These are phyloP conservation scores for Paramuricea clavata DNA, from an alignment of 92 coral and sea anemone species.

Conservation along the genomic window DNA sequence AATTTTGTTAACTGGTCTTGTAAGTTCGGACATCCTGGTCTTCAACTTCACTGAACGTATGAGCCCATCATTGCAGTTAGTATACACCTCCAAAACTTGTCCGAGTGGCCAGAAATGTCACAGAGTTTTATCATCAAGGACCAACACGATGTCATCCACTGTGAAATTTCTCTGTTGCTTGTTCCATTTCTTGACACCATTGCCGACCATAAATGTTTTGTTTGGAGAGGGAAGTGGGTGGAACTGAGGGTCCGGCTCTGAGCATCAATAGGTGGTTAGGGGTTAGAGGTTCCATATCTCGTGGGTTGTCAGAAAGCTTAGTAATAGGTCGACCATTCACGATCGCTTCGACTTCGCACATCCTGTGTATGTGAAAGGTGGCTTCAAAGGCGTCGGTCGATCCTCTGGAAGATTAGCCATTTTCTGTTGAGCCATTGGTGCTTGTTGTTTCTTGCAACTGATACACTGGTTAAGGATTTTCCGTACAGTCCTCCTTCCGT, in stretches of 20 bases:
- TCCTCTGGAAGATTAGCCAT: slow-evolving; percentile 72
- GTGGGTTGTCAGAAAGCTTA: neutral
- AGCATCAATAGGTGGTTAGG: neutral
- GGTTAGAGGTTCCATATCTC: slow-evolving; percentile 4
- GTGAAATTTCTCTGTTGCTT: neutral
- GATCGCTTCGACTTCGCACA: slow-evolving; percentile 9
- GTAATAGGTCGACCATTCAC: slow-evolving; percentile 9
- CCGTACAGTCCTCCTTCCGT: slow-evolving; percentile 48
- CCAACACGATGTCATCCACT: neutral
- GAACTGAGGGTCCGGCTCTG: neutral
- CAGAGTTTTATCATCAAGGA: too few species aligned
- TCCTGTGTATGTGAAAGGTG: slow-evolving; percentile 62
- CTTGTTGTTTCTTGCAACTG: slow-evolving; percentile 67
- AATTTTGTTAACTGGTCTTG: neutral
- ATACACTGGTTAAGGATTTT: slow-evolving; percentile 52
- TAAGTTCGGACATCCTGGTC: too few species aligned
- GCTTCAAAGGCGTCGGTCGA: slow-evolving; percentile 56
- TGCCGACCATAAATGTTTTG: slow-evolving; percentile 3
- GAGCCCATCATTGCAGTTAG: neutral
- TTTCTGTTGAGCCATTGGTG: slow-evolving; percentile 64
- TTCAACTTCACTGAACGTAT: neutral
- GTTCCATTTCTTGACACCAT: slow-evolving; percentile 12
- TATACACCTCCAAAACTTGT: too few species aligned
- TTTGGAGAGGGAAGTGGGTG: neutral
- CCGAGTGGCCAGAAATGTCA: neutral